Evolutionary conservation across 2,797 vertebrate species (phyloP), one percentile per base, ranked within the genome.

Genomic region (Chelidonichthys spinosus): DNA sequence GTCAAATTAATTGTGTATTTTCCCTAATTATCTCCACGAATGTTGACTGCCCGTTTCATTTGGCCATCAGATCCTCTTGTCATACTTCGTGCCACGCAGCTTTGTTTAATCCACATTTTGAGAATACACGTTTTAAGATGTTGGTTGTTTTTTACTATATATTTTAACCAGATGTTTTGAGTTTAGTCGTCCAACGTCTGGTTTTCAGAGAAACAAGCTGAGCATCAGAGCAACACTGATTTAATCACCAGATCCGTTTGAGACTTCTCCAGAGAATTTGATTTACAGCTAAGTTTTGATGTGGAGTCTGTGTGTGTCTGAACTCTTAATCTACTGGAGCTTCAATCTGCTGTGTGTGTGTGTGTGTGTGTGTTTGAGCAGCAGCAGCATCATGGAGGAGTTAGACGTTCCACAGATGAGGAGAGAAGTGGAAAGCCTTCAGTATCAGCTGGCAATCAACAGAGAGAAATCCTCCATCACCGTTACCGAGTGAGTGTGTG

Each of bases 381-480:
- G 84, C 55, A 78, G 76, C 4, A 88, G 76, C 83, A 91, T 50
- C 82, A 99, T 98, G 97, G 97, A 98, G 0, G 97, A 99, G 82
- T 93, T 96, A 91, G 98, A 99, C 4, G 93, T 96, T 13, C 96
- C 96, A 3, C 97, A 98, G 90, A 96, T 99, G 96, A 96, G 95
- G 88, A 97, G 97, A 72, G 97, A 99, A 90, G 97, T 99, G 53
- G 97, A 99, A 69, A 98, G 97, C 81, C 95, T 98, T 83, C 97
- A 97, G 88, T 96, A 97, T 89, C 97, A 99, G 89, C 94, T 99
- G 94, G 95, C 96, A 32, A 97, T 95, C 89, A 96, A 96, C 86
- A 87, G 98, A 88, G 98, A 98, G 94, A 96, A 96, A 91, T 96
- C 96, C 2, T 99, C 98, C 61, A 96, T 96, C 89, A 96, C 96